Evolutionary conservation across 2,113 vertebrate genomes (phyloP), one percentile per base, ranked within the genome.

Genomic region (Chlorodrepanis virens): DNA sequence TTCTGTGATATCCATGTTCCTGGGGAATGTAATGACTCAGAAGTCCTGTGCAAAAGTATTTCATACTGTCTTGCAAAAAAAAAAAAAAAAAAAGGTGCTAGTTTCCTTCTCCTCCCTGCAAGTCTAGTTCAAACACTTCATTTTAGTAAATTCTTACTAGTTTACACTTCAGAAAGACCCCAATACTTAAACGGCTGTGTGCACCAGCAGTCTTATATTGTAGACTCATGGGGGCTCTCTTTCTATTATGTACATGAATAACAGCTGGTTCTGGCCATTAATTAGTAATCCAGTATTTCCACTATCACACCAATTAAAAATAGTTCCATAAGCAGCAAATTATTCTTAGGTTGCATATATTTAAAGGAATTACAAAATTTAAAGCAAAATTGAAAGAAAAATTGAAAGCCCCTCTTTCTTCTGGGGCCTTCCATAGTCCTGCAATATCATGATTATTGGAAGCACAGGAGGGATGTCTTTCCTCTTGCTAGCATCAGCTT

Each of bases 101-200:
- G n/a, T 52, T 13, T 5, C 1, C 1, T 50, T 11, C 2, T 2
- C 0, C 3, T 1, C 2, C 3, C 20, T 16, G 29, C 8, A 59
- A 56, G 22, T 57, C 16, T 44, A 10, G 14, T 45, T 63, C 44
- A 60, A 88, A 42, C 12, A 42, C 2, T 8, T 65, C 40, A 5
- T 72, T 79, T 81, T 45, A 20, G 22, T 61, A 28, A 85, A 64
- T 40, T 83, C 15, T 72, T 64, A 60, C 3, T 65, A 49, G 12
- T 50, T 87, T 83, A 21, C 50, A 29, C 7, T 65, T 85, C 49
- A 81, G 50, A 88, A 82, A 64, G 33, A 52, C 10, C 12, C 2
- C 16, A 39, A 24, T 20, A 67, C 9, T 47, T 57, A 45, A 60
- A 76, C 5, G 28, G 7, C 23, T 80, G 7, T 37, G 6, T 16